Evolutionary conservation across 1,140 invertebrate genomes (phyloP).

Genomic region (Pararge aegeria): DNA sequence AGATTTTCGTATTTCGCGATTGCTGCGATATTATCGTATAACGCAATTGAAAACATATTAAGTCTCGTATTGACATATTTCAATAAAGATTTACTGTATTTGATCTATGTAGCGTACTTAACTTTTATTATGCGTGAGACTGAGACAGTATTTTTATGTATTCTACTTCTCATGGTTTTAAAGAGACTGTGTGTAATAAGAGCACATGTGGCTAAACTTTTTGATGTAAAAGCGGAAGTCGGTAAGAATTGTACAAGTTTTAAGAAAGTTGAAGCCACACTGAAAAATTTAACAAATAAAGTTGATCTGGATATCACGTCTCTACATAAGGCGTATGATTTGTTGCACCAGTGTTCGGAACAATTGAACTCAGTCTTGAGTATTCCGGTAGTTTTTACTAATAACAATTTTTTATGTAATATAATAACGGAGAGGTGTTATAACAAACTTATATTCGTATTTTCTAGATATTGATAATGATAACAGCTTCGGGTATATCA

Average conservation of each 20-base stretch:
- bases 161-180: conserved; percentile 14
- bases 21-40: background rate
- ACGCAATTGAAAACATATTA: conserved; percentile 8
- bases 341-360: conserved; percentile 50
- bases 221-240: conserved; percentile 16
- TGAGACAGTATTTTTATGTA: conserved; percentile 22
- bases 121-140: conserved; percentile 16
- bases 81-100: background rate
- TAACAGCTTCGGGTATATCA: conserved; percentile 40
- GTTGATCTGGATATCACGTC: conserved; percentile 38
- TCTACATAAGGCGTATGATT: conserved; percentile 47
- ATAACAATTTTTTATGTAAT: too few species aligned
- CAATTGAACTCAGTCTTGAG: conserved; percentile 48
- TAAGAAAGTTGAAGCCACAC: conserved; percentile 34
- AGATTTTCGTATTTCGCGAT: background rate
- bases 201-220: conserved; percentile 37
- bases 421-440: too few species aligned
- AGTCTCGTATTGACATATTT: background rate
- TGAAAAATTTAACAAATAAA: conserved; percentile 26
- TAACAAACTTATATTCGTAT: too few species aligned
- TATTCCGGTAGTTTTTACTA: conserved; percentile 41
- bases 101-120: background rate
- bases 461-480: conserved; percentile 45
- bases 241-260: conserved; percentile 14
- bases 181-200: conserved; percentile 36